These are phyloP conservation scores for Mercenaria mercenaria DNA, from an alignment of 1,140 invertebrate genomes.

Conservation along the genomic window DNA sequence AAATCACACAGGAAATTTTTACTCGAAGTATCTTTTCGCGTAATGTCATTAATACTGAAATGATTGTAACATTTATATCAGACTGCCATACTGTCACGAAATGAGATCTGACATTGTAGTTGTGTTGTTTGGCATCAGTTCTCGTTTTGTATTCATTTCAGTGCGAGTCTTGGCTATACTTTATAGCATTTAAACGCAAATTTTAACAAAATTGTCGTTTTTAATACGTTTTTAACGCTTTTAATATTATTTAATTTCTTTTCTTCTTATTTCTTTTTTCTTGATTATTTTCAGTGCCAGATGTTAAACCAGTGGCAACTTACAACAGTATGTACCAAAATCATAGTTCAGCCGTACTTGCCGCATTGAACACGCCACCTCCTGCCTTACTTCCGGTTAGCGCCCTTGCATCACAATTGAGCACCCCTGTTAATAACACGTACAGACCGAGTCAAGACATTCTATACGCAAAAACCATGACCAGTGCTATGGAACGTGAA, in stretches of 20 bases:
- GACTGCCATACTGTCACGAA: background rate
- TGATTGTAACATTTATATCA: background rate
- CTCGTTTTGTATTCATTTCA: too few species aligned
- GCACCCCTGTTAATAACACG: conserved; percentile 22
- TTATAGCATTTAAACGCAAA: too few species aligned
- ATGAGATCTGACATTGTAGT: too few species aligned
- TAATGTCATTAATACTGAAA: background rate
- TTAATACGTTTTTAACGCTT: too few species aligned
- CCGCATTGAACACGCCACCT: conserved; percentile 44
- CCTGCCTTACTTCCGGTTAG: conserved; percentile 54
- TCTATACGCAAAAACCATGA: conserved; percentile 42
- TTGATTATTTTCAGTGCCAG: conserved; percentile 39
- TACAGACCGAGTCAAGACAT: conserved; percentile 55
- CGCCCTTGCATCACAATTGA: conserved; percentile 34
- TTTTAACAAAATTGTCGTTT: too few species aligned
- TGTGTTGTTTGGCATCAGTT: too few species aligned
- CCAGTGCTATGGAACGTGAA: conserved; percentile 27
- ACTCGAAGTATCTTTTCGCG: too few species aligned
- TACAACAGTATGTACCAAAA: conserved; percentile 56
- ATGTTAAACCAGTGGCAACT: conserved; percentile 30
- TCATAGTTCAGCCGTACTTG: conserved; percentile 47
- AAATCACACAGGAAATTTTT: too few species aligned
- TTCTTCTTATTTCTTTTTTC: too few species aligned
- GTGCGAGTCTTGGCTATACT: too few species aligned
- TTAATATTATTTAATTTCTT: too few species aligned